Conservation (phyloP, 2,888 invertebrate genomes). For the Macroteleia sp. region DNA sequence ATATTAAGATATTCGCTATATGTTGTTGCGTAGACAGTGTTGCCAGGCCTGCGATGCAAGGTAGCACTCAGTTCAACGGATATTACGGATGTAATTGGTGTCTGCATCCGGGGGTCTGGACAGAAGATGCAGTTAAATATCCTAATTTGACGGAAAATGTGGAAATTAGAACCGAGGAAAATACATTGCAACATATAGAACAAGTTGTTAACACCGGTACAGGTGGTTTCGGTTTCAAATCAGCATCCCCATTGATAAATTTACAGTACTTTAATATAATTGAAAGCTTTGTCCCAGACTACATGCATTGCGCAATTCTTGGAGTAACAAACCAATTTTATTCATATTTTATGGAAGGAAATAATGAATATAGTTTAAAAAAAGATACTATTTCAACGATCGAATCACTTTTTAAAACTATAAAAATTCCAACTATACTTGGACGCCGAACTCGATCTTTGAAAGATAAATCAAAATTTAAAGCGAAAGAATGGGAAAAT, state of each 20-base stretch:
- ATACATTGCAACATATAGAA: not conserved
- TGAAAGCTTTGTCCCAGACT: not conserved
- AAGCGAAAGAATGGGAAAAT: too few species aligned
- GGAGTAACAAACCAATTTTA: not conserved
- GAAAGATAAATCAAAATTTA: constrained; percentile 1
- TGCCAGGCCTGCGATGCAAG: constrained; percentile 6
- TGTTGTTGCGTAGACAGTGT: constrained; percentile 9
- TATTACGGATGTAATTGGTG: too few species aligned
- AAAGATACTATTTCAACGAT: not conserved
- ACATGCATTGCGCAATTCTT: not conserved
- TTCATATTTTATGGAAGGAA: too few species aligned
- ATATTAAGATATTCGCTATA: too few species aligned
- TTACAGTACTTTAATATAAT: too few species aligned
- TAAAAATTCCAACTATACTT: not conserved
- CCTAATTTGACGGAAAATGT: not conserved
- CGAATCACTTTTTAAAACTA: not conserved
- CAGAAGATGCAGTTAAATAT: not conserved
- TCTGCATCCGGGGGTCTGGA: too few species aligned
- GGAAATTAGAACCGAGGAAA: not conserved
- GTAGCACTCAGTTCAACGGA: not conserved
- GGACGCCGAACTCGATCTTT: constrained; percentile 1
- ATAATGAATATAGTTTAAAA: too few species aligned
- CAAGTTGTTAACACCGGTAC: not conserved
- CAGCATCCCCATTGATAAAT: constrained; percentile 5
- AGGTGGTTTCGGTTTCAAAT: not conserved